Conservation (phyloP, 2,113 vertebrate genomes). For the Sebastes fasciatus region DNA sequence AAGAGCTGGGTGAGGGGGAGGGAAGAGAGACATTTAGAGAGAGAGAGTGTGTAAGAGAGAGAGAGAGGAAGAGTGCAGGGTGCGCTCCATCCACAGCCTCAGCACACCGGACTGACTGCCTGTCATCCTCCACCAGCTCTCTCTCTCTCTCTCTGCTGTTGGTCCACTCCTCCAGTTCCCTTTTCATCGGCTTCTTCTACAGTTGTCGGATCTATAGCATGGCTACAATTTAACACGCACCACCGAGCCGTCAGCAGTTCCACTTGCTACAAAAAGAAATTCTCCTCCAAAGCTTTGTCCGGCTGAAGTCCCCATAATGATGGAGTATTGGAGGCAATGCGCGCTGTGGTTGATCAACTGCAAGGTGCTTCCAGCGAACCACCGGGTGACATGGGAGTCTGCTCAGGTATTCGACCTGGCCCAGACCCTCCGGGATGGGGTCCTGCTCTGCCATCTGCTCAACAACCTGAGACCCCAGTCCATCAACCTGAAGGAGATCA, state of each 20-base stretch:
- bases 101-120: conserved; percentile 42
- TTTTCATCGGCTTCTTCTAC: not conserved
- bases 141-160: not conserved
- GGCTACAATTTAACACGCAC: conserved; percentile 47
- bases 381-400: conserved; percentile 95
- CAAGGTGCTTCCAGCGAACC: conserved; percentile 94
- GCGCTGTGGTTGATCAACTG: conserved; percentile 95
- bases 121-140: conserved; percentile 59
- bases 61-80: conserved; percentile 38
- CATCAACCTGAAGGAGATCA: conserved; percentile 97
- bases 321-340: conserved; percentile 97
- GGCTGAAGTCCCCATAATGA: conserved; percentile 69
- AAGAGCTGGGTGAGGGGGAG: conserved; percentile 65
- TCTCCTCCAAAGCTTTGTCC: not conserved
- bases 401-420: conserved; percentile 97
- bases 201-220: conserved; percentile 26
- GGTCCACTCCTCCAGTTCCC: conserved; percentile 4
- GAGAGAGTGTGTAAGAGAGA: conserved; percentile 38
- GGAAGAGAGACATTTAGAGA: conserved; percentile 53
- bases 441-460: conserved; percentile 95
- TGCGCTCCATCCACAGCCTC: conserved; percentile 70
- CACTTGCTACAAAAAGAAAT: not conserved
- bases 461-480: conserved; percentile 92
- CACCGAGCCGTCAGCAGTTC: conserved; percentile 24
- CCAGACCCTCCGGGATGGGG: conserved; percentile 95